Evolutionary conservation across 2,888 invertebrate species (phyloP).

Genomic region (Mythimna loreyi): DNA sequence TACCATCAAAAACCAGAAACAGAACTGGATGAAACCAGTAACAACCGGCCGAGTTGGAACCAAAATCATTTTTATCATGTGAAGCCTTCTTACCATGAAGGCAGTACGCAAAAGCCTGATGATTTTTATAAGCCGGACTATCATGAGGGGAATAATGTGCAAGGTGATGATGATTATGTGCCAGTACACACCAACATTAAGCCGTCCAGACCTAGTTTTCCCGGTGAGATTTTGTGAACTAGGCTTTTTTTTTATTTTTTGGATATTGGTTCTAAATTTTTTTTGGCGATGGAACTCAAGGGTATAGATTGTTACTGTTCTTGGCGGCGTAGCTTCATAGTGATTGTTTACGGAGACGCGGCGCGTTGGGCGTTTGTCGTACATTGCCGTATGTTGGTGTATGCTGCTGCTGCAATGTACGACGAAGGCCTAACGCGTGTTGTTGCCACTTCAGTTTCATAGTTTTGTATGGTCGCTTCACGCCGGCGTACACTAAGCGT

Average conservation of each 20-base stretch:
- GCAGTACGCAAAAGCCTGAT: conserved; percentile 78
- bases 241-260: conserved; percentile 53
- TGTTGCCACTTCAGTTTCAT: too few species aligned
- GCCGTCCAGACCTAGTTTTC: conserved; percentile 83
- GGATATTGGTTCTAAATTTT: conserved; percentile 23
- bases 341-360: too few species aligned
- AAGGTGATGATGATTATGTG: conserved; percentile 87
- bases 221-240: conserved; percentile 81
- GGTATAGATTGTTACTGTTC: too few species aligned
- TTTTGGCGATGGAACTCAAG: conserved; percentile 68
- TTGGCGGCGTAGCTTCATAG: too few species aligned
- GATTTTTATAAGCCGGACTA: conserved; percentile 77
- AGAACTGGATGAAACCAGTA: conserved; percentile 71
- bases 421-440: too few species aligned
- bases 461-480: too few species aligned
- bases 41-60: conserved; percentile 71
- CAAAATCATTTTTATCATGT: conserved; percentile 86
- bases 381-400: too few species aligned
- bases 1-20: conserved; percentile 68
- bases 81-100: conserved; percentile 88
- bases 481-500: too few species aligned
- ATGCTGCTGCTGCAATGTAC: too few species aligned
- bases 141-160: conserved; percentile 66
- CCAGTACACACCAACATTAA: conserved; percentile 81
- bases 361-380: too few species aligned